Evolutionary conservation across 2,797 vertebrate species (phyloP).

Genomic region (Anisognathus igniventris): DNA sequence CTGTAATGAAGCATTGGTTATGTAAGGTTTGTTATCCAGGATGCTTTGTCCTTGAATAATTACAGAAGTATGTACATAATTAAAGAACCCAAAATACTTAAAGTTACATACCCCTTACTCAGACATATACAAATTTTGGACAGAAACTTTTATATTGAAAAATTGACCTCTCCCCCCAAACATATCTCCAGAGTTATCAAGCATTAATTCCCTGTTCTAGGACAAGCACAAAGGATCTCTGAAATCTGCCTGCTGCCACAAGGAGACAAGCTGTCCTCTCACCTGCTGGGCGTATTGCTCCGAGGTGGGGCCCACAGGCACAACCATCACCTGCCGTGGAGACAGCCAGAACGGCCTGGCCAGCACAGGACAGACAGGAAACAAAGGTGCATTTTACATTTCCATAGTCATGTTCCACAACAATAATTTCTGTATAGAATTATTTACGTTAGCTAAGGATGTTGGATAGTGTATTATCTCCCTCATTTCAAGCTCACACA

Average conservation of each 20-base stretch:
- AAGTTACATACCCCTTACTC: background rate
- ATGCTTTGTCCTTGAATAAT: background rate
- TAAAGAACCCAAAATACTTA: background rate
- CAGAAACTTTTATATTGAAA: background rate
- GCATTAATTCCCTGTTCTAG: background rate
- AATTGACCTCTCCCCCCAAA: background rate
- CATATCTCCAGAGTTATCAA: rapidly evolving
- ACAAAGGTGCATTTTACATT: background rate
- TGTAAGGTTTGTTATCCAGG: background rate
- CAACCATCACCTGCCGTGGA: conserved; percentile 90
- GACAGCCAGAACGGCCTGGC: conserved; percentile 94
- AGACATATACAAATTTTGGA: background rate
- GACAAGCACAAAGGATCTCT: background rate
- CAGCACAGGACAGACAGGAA: background rate
- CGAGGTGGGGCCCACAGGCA: conserved; percentile 86
- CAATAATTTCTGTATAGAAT: background rate
- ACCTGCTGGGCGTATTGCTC: conserved; percentile 88
- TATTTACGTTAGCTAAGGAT: background rate
- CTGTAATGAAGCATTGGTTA: background rate
- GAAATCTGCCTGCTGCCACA: background rate
- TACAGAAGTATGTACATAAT: background rate
- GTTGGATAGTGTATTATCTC: background rate
- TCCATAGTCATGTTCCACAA: background rate
- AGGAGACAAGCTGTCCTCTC: background rate
- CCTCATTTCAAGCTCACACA: background rate